Evolutionary conservation across 2,888 invertebrate genomes (phyloP), one percentile per base, ranked within the genome.

Genomic region (Thera britannica): DNA sequence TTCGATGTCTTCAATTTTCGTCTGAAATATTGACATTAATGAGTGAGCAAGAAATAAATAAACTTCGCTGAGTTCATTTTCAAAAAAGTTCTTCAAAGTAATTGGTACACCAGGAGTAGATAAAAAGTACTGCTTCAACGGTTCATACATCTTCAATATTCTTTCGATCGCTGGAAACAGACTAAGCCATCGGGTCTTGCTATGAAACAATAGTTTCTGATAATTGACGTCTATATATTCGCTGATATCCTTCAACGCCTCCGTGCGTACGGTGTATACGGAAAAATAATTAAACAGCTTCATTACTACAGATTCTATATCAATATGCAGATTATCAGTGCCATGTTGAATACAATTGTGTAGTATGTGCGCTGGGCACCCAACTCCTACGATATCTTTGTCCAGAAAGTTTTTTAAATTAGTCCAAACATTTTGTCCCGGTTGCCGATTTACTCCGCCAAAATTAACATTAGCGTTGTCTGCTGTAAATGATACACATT

Each of bases 161-260:
- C 77, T 74, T 67, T 79, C 77, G 9, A 81, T 74, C 34, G 78
- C 79, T 58, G 78, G 79, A 69, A 77, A 76, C 0, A 78, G 69
- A 41, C 75, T 76, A 0, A 76, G 72, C 75, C 75, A 79, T 52
- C 77, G 49, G 2, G 77, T 79, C 56, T 79, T 77, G 66, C 70
- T 71, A 54, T 77, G 75, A 52, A 11, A 77, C 46, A 77, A 44
- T 2, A 79, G 57, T 66, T 79, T 72, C 49, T 79, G 62, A 62
- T 75, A 77, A 52, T 78, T 55, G 1, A 72, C 51, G 36, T 76
- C 76, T 35, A 72, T 66, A 23, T 65, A 64, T 11, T 72, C 68
- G 55, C 77, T 51, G 34, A 76, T 52, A n/a, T 56, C 52, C 38
- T 76, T 77, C 35, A 77, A 46, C 36, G 66, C 66, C 44, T 77